Conservation (phyloP, 2,113 vertebrate genomes). For the Megaptera novaeangliae region DNA sequence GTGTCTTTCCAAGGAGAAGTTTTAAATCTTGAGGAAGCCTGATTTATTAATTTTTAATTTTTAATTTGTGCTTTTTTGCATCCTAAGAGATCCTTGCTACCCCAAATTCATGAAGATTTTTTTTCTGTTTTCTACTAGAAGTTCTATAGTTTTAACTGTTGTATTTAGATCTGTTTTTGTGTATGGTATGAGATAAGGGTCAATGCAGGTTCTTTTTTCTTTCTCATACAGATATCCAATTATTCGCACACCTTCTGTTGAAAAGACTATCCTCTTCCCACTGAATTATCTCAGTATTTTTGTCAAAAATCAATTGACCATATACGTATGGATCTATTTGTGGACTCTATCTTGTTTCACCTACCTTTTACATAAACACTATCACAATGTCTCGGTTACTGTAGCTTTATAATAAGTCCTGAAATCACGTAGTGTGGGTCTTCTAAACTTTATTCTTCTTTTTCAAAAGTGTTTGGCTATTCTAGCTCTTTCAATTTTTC, state of each 20-base stretch:
- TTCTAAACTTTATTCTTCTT: neutral
- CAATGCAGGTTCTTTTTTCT: neutral
- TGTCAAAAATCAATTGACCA: neutral
- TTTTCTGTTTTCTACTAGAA: neutral
- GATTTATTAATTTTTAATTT: neutral
- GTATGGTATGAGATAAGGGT: neutral
- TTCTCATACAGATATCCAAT: neutral
- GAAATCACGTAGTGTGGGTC: neutral
- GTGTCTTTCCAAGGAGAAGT: neutral
- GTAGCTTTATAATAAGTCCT: neutral
- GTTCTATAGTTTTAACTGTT: neutral
- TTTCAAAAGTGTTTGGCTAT: neutral
- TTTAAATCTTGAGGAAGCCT: neutral
- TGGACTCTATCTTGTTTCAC: neutral
- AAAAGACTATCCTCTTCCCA: neutral
- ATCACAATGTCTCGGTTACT: neutral
- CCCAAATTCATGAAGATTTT: neutral
- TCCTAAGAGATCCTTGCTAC: neutral
- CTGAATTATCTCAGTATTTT: neutral
- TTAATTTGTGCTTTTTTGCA: neutral
- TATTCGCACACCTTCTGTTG: neutral
- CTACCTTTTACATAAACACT: neutral
- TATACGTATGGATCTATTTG: neutral
- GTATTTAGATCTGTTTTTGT: neutral
- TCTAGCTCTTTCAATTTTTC: neutral